phyloP scores from a whole-genome alignment of 2,113 vertebrate genomes.

The Ovis aries region ARS-UI_Ramb_v3.0 NC_056074.1:46170501-46171000 shows the following conservation, averaged over 20 bases:
- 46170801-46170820: not conserved
- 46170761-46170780: not conserved
- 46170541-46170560: not conserved
- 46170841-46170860: not conserved
- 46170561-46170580: not conserved
- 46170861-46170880: not conserved
- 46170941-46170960: rapidly evolving
- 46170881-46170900: not conserved
- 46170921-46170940: rapidly evolving
- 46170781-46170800: rapidly evolving
- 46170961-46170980: not conserved
- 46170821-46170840: not conserved
- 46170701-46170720: not conserved
- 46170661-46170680: not conserved
- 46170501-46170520: rapidly evolving
- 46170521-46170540: rapidly evolving
- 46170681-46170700: not conserved
- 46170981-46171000: not conserved
- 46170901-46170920: no score
- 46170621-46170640: not conserved
- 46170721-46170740: not conserved
- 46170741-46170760: not conserved
- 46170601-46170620: not conserved
- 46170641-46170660: not conserved
- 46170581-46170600: not conserved